A percentile compares a stretch with the other conserved stretches of the same genome.
Conservation (phyloP, 2,888 invertebrate species). For the Spodoptera picta region DNA sequence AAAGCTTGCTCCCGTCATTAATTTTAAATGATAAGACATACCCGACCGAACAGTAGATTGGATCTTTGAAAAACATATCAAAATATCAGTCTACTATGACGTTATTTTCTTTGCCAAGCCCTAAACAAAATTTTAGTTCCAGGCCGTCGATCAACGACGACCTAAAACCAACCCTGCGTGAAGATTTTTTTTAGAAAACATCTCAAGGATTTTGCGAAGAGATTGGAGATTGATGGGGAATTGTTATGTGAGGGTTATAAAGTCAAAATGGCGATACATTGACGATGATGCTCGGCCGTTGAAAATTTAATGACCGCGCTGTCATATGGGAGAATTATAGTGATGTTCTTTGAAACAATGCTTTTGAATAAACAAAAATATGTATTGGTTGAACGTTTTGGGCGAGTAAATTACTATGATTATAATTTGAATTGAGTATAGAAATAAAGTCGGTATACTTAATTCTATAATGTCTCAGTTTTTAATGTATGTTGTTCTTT, state of each 20-base stretch:
- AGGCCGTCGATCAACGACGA: conserved; percentile 34
- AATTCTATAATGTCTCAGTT: too few relatives aligned
- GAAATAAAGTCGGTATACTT: too few relatives aligned
- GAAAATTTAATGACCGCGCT: conserved; percentile 71
- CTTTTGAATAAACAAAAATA: conserved; percentile 28
- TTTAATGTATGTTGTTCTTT: too few relatives aligned
- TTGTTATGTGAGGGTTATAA: conserved; percentile 73
- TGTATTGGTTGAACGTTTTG: not conserved
- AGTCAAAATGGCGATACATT: conserved; percentile 80
- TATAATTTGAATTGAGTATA: too few relatives aligned
- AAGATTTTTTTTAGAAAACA: conserved; percentile 46
- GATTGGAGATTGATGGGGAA: conserved; percentile 62
- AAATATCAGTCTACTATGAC: conserved; percentile 6
- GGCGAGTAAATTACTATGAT: too few relatives aligned
- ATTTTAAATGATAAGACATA: too few relatives aligned
- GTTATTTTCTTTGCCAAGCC: conserved; percentile 8
- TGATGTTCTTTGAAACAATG: conserved; percentile 59
- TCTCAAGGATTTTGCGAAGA: conserved; percentile 56
- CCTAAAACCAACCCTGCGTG: conserved; percentile 37
- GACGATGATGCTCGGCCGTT: conserved; percentile 78
- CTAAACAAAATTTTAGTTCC: conserved; percentile 8
- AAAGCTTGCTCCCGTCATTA: too few relatives aligned
- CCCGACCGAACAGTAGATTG: conserved; percentile 9
- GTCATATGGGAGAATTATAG: conserved; percentile 68
- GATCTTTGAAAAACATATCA: conserved; percentile 1